A percentile compares a stretch with the other conserved stretches of the same genome.
phyloP scores from a whole-genome alignment of 2,113 vertebrate species.

The Siniperca knerii region DNA sequence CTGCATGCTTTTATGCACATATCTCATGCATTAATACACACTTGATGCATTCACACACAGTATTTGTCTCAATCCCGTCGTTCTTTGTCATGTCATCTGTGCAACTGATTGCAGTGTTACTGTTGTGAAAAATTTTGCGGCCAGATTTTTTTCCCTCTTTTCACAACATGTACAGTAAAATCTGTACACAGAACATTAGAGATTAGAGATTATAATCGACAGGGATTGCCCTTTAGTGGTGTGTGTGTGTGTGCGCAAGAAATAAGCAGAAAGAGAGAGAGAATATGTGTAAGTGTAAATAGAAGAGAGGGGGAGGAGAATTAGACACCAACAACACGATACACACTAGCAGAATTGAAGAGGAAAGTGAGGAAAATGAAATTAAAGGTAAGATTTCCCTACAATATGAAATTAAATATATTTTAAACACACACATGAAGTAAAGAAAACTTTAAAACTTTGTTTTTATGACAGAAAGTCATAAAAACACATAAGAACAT shows the following conservation, averaged over 20 bases:
- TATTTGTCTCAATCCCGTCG: neutral
- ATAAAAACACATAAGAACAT: constrained; percentile 10
- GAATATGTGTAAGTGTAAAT: constrained; percentile 5
- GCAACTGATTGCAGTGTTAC: constrained; percentile 27
- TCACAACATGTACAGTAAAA: constrained; percentile 21
- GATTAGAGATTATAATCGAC: constrained; percentile 43
- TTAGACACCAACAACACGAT: neutral
- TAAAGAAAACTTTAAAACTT: constrained; percentile 2
- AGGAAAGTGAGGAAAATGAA: constrained; percentile 2
- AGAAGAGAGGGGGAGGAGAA: neutral
- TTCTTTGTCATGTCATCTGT: constrained; percentile 24
- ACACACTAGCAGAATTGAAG: neutral
- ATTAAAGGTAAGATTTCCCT: neutral
- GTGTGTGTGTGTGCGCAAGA: neutral
- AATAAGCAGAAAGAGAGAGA: constrained; percentile 1
- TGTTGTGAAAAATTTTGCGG: neutral
- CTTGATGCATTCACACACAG: constrained; percentile 7
- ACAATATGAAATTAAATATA: neutral
- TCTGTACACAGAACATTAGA: constrained; percentile 4
- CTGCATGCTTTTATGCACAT: constrained; percentile 30
- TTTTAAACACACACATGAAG: neutral
- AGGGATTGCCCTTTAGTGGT: neutral
- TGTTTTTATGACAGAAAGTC: constrained; percentile 7
- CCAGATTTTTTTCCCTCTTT: neutral
- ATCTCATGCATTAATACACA: constrained; percentile 17